phyloP scores from a whole-genome alignment of 2,888 invertebrate species.

The Thereva nobilitata region DNA sequence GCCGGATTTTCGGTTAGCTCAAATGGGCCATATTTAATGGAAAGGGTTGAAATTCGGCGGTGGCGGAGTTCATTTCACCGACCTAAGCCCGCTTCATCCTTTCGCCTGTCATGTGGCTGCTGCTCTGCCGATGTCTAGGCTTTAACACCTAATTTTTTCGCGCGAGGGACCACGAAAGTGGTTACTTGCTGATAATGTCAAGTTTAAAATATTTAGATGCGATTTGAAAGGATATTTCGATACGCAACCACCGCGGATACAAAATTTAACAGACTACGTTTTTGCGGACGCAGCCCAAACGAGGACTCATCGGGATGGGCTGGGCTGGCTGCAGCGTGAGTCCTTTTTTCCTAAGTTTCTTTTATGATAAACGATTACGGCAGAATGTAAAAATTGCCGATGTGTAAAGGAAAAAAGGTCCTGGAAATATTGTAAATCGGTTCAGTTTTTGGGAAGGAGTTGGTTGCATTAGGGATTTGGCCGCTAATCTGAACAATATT shows the following conservation, averaged over 20 bases:
- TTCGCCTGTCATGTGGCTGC: background rate
- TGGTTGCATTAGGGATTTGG: no score
- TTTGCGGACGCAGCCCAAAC: no score
- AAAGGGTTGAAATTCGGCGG: slow-evolving; percentile 26
- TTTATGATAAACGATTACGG: no score
- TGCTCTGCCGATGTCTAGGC: slow-evolving; percentile 1
- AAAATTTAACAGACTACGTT: no score
- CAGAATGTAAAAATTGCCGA: no score
- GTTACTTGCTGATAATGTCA: slow-evolving; percentile 41
- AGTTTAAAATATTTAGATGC: slow-evolving; percentile 38
- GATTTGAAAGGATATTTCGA: slow-evolving; percentile 11
- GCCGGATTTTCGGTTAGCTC: background rate
- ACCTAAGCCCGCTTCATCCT: no score
- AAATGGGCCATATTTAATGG: slow-evolving; percentile 3
- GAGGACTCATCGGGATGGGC: no score
- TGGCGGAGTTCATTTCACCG: background rate
- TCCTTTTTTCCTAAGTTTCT: no score
- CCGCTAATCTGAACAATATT: no score
- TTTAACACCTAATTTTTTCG: slow-evolving; percentile 30
- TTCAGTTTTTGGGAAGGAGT: no score
- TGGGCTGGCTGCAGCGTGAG: background rate
- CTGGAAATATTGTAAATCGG: no score
- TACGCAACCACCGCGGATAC: background rate
- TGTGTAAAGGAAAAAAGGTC: no score
- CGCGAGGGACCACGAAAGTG: slow-evolving; percentile 25